Percentiles rank a stretch among this genome's conserved stretches.
These are phyloP conservation scores for Steinernema khuongi DNA, from an alignment of 1,140 invertebrate genomes.

Conservation along the genomic window DNA sequence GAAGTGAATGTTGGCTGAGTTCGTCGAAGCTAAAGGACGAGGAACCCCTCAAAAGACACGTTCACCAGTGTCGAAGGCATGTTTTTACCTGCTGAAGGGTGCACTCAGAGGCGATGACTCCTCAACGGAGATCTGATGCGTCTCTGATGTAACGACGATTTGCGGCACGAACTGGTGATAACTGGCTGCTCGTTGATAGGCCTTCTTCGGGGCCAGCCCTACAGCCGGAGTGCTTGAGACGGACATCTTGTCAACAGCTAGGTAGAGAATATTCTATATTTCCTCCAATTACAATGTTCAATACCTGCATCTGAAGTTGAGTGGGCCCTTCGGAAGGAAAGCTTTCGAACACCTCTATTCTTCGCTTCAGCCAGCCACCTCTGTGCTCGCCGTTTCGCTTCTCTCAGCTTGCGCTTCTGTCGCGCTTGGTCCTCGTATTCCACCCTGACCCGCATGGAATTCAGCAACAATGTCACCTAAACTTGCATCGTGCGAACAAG, in stretches of 20 bases:
- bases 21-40: slow-evolving; percentile 11
- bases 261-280: too few relatives aligned
- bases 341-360: neutral
- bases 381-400: slow-evolving; percentile 19
- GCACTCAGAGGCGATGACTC: neutral
- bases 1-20: neutral
- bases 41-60: slow-evolving; percentile 7
- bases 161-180: slow-evolving; percentile 23
- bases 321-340: slow-evolving; percentile 2
- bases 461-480: slow-evolving; percentile 15
- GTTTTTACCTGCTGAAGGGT: neutral
- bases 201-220: neutral
- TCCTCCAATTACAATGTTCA: too few relatives aligned
- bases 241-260: neutral
- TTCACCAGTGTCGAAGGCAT: neutral
- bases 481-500: neutral
- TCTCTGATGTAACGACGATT: slow-evolving; percentile 22
- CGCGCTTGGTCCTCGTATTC: slow-evolving; percentile 26
- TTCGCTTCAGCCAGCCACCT: slow-evolving; percentile 23
- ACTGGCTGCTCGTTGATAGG: slow-evolving; percentile 17
- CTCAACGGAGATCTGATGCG: neutral
- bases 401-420: slow-evolving; percentile 20
- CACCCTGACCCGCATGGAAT: slow-evolving; percentile 23
- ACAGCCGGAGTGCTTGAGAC: neutral
- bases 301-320: neutral